These are phyloP conservation scores for Sinopyrophorus schimmeli DNA, from an alignment of 2,888 invertebrate species.

Conservation along the genomic window DNA sequence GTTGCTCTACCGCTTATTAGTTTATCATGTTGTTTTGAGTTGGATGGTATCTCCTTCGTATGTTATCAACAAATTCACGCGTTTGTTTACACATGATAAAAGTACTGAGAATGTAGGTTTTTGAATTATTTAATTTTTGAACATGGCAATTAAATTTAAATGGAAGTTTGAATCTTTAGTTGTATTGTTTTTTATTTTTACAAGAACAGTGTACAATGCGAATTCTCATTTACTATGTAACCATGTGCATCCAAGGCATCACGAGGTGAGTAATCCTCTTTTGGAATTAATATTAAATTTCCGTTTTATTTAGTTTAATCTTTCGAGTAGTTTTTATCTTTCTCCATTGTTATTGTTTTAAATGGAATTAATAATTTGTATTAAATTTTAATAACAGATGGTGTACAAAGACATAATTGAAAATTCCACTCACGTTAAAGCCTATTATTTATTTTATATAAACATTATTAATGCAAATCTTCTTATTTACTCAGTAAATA, in stretches of 20 bases:
- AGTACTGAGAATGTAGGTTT: conserved; percentile 19
- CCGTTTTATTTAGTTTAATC: too few relatives aligned
- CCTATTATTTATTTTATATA: too few relatives aligned
- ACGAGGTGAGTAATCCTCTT: conserved; percentile 40
- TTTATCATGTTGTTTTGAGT: conserved; percentile 12
- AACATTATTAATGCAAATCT: too few relatives aligned
- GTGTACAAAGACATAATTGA: too few relatives aligned
- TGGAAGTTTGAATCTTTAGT: conserved; percentile 39
- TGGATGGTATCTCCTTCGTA: conserved; percentile 4
- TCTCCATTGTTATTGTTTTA: background rate
- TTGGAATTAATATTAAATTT: too few relatives aligned
- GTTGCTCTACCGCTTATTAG: conserved; percentile 14
- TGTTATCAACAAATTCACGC: background rate
- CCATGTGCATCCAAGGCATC: conserved; percentile 39
- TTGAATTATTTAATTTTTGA: conserved; percentile 22
- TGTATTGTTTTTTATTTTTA: conserved; percentile 13
- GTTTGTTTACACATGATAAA: conserved; percentile 16
- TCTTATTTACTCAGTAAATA: too few relatives aligned
- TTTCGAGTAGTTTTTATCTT: background rate
- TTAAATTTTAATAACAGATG: too few relatives aligned
- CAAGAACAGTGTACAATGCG: conserved; percentile 9
- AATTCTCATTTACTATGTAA: conserved; percentile 37
- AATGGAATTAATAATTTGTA: too few relatives aligned
- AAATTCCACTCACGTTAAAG: too few relatives aligned
- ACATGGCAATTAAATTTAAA: conserved; percentile 45